Evolutionary conservation across 2,888 invertebrate species (phyloP).

Genomic region (Athalia rosae): DNA sequence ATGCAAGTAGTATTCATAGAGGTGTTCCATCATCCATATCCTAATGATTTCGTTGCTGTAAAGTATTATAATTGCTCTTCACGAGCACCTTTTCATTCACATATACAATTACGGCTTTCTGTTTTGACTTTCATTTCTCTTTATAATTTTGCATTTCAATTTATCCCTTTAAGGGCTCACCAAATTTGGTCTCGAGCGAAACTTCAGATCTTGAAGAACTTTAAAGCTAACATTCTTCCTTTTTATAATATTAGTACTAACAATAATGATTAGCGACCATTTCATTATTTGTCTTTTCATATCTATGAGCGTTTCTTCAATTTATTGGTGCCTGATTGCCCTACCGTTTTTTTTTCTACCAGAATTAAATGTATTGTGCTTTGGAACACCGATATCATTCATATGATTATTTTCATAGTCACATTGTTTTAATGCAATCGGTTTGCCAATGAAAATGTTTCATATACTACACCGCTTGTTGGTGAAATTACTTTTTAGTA

Average conservation of each 20-base stretch:
- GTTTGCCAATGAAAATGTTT: background rate
- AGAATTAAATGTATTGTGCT: no score
- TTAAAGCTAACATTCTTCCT: background rate
- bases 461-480: background rate
- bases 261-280: no score
- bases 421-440: no score
- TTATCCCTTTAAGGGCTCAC: background rate
- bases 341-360: no score
- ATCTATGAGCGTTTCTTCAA: no score
- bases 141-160: background rate
- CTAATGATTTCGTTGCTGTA: constrained; percentile 23
- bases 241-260: background rate
- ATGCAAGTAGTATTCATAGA: constrained; percentile 12
- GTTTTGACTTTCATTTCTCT: background rate
- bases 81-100: background rate
- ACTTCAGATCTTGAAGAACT: constrained; percentile 14
- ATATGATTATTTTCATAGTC: background rate
- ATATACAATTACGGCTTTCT: background rate
- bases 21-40: constrained; percentile 23
- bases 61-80: constrained; percentile 14
- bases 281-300: no score
- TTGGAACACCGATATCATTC: background rate
- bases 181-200: background rate
- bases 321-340: no score
- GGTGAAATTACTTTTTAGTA: background rate